phyloP scores from a whole-genome alignment of 2,113 vertebrate species.

The Mungos mungo region DNA sequence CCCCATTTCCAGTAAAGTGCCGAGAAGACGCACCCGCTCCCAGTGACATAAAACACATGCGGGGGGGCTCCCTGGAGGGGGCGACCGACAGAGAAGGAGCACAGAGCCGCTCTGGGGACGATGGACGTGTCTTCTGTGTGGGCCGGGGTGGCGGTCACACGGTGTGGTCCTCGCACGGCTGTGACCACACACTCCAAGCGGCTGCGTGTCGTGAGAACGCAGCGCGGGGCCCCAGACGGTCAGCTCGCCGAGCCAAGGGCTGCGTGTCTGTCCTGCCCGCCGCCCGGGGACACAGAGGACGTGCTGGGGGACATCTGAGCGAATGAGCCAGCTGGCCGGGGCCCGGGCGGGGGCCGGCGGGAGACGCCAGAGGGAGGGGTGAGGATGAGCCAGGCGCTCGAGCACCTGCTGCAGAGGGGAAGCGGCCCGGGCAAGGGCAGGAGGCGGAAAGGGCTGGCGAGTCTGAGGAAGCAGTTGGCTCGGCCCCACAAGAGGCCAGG shows the following conservation, averaged over 20 bases:
- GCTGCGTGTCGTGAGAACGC: background rate
- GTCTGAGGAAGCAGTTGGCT: background rate
- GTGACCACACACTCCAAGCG: rapidly evolving
- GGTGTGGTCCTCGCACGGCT: background rate
- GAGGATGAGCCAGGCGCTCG: background rate
- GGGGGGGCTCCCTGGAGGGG: background rate
- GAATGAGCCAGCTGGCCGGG: background rate
- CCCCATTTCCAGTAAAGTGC: background rate
- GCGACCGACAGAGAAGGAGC: background rate
- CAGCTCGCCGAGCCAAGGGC: background rate
- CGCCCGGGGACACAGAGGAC: background rate
- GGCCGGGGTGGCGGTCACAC: background rate
- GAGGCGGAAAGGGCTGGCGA: background rate
- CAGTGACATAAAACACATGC: background rate
- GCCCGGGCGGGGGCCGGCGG: rapidly evolving
- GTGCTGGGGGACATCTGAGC: too few species aligned
- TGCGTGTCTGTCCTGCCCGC: background rate
- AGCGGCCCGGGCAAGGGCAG: rapidly evolving
- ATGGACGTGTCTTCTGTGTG: rapidly evolving
- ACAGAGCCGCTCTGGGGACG: background rate
- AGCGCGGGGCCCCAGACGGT: rapidly evolving
- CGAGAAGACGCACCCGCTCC: background rate
- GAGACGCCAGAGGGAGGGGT: background rate
- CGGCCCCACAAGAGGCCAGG: background rate
- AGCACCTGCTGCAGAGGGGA: background rate